Conservation (phyloP, 2,888 invertebrate genomes). For the Asteroscopus sphinx region DNA sequence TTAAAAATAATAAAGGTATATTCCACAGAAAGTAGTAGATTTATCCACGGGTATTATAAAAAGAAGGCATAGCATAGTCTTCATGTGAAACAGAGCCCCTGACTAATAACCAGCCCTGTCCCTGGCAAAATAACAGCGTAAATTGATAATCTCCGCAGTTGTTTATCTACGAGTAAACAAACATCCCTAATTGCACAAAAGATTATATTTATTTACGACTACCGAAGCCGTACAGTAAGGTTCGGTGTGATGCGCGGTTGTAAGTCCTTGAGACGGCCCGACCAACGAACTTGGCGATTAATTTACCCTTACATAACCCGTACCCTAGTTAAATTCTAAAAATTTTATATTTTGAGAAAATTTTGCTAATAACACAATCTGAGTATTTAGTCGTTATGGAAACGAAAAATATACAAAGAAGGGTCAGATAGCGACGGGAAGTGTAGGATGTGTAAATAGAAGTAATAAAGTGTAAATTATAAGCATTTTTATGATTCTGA, state of each 20-base stretch:
- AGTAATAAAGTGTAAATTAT: too few species aligned
- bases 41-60: too few species aligned
- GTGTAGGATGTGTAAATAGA: too few species aligned
- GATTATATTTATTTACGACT: constrained; percentile 22
- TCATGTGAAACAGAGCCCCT: too few species aligned
- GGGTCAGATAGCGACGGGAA: too few species aligned
- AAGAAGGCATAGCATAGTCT: too few species aligned
- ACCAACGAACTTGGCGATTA: constrained; percentile 62
- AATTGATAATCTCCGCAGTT: neutral
- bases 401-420: too few species aligned
- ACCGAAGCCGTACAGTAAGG: constrained; percentile 36
- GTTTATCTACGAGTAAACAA: constrained; percentile 5
- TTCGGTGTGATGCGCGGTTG: constrained; percentile 34
- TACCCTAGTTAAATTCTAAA: constrained; percentile 33
- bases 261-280: constrained; percentile 65
- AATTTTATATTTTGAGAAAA: constrained; percentile 33
- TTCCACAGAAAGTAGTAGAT: too few species aligned
- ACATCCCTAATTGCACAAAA: constrained; percentile 11
- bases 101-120: neutral
- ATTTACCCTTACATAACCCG: constrained; percentile 31
- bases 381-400: too few species aligned
- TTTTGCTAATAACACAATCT: too few species aligned
- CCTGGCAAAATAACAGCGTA: neutral
- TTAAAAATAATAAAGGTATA: too few species aligned
- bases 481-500: too few species aligned